A percentile compares a stretch with the other conserved stretches of the same genome.
Evolutionary conservation across 1,140 invertebrate genomes (phyloP).

Genomic region (Gryllus bimaculatus): DNA sequence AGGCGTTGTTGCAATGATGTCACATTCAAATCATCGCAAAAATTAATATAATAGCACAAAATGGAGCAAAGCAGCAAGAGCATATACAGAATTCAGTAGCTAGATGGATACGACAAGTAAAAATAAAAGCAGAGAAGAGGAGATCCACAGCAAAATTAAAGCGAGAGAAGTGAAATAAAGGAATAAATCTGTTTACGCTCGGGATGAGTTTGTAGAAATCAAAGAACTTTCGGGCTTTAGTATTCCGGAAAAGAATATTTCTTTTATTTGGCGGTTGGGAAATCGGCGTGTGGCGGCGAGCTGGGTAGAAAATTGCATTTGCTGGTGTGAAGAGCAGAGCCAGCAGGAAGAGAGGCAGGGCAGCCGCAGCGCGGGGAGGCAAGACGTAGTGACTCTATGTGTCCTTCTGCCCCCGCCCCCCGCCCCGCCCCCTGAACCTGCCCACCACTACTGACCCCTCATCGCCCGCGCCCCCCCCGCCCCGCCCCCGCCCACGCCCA

Average conservation of each 20-base stretch:
- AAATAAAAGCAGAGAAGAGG: background rate
- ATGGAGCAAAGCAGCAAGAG: background rate
- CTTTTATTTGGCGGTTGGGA: background rate
- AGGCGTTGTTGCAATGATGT: background rate
- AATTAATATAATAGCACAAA: conserved; percentile 6
- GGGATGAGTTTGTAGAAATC: background rate
- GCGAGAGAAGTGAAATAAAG: background rate
- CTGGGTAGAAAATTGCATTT: too few species aligned
- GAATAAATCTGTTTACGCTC: background rate
- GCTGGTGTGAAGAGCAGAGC: too few species aligned
- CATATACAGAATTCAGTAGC: conserved; percentile 1
- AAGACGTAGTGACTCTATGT: too few species aligned
- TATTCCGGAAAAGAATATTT: background rate
- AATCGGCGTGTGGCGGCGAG: background rate
- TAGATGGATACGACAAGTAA: background rate
- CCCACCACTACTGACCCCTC: too few species aligned
- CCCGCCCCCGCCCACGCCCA: too few species aligned
- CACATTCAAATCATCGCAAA: background rate
- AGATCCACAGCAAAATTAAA: background rate
- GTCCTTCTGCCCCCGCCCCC: too few species aligned
- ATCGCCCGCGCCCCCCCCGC: too few species aligned
- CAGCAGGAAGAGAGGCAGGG: too few species aligned
- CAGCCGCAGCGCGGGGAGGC: too few species aligned
- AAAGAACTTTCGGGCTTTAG: background rate
- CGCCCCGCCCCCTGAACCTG: too few species aligned